Percentiles rank a stretch among this genome's conserved stretches.
phyloP scores from a whole-genome alignment of 2,113 vertebrate genomes.

The Ptilonorhynchus violaceus region DNA sequence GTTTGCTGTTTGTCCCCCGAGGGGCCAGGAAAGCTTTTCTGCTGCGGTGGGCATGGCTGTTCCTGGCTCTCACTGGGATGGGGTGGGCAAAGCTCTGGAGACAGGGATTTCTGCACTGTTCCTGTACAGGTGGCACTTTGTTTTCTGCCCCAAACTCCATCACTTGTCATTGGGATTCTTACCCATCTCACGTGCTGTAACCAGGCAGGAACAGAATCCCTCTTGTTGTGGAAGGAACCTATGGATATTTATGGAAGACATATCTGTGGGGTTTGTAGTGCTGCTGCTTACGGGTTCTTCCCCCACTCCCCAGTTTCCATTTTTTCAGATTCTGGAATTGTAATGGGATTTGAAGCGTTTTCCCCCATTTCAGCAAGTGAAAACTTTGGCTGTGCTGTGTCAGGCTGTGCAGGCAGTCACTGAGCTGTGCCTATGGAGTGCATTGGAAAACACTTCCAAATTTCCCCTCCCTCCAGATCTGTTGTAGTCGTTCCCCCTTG shows the following conservation, averaged over 20 bases:
- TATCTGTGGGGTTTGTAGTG: neutral
- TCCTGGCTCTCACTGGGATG: neutral
- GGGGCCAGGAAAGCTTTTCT: neutral
- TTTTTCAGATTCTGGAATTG: neutral
- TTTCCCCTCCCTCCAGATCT: neutral
- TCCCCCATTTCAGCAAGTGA: neutral
- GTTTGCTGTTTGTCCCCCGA: fast-evolving
- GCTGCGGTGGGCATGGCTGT: neutral
- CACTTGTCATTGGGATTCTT: neutral
- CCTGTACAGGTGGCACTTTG: fast-evolving
- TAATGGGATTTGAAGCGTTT: neutral
- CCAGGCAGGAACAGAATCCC: neutral
- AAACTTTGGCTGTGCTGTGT: neutral
- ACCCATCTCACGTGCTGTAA: neutral
- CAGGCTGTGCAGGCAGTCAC: neutral
- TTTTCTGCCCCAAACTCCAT: neutral
- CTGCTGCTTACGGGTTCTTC: neutral
- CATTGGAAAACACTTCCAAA: fast-evolving
- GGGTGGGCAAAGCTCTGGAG: neutral
- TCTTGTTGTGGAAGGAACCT: neutral
- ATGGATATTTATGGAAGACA: neutral
- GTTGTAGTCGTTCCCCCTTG: neutral
- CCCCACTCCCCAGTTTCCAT: fast-evolving
- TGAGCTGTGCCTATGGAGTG: fast-evolving
- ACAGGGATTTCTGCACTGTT: neutral